phyloP scores from a whole-genome alignment of 2,113 vertebrate genomes.

The Apaloderma vittatum region DNA sequence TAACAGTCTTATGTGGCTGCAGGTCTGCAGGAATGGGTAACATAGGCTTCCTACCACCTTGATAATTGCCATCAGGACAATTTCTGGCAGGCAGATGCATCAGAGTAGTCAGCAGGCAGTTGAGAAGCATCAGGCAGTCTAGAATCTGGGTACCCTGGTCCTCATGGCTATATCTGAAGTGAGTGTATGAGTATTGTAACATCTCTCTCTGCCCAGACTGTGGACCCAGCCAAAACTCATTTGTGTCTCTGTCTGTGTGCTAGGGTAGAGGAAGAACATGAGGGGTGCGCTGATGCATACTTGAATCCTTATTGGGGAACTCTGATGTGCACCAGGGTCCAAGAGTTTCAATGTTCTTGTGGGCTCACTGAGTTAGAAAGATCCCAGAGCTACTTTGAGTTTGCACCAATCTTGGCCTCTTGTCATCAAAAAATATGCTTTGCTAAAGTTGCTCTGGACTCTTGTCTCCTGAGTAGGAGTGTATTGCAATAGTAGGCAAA shows the following conservation, averaged over 20 bases:
- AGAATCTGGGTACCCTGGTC: not conserved
- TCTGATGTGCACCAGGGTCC: not conserved
- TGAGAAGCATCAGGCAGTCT: not conserved
- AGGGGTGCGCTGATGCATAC: not conserved
- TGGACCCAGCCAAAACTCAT: not conserved
- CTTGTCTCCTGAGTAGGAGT: not conserved
- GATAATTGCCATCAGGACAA: not conserved
- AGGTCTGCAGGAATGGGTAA: not conserved
- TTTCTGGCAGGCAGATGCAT: not conserved
- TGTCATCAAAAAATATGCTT: not conserved
- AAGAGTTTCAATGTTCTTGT: not conserved
- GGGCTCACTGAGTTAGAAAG: not conserved
- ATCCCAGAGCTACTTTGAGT: not conserved
- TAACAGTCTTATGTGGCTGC: not conserved
- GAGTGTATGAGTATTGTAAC: not conserved
- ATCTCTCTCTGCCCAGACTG: not conserved
- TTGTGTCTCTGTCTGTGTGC: not conserved
- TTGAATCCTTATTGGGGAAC: not conserved
- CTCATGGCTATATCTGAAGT: not conserved
- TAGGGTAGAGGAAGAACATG: not conserved
- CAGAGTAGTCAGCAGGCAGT: not conserved
- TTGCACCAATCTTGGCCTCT: not conserved
- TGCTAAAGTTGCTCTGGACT: not conserved
- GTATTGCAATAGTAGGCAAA: not conserved
- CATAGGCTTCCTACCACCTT: not conserved